Conservation (phyloP, 1,140 invertebrate species). For the Myzus persicae region DNA sequence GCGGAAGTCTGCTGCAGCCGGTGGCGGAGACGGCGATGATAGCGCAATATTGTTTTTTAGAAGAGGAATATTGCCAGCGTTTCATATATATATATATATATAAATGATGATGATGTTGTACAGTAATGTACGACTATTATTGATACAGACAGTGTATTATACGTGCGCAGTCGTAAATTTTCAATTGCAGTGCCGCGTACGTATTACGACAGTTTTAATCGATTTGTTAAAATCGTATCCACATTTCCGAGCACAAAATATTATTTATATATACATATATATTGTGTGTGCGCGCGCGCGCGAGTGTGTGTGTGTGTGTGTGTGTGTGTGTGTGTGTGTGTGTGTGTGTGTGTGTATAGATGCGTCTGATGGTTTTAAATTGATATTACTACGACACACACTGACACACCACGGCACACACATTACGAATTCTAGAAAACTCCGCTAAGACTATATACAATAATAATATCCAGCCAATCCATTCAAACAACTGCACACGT, state of each 20-base stretch:
- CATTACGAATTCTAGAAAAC: background rate
- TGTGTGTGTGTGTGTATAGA: background rate
- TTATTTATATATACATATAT: conserved; percentile 5
- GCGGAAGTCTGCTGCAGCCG: background rate
- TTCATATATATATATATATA: too few species aligned
- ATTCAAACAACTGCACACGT: background rate
- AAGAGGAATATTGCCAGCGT: background rate
- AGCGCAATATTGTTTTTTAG: background rate
- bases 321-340: background rate
- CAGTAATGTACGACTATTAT: background rate
- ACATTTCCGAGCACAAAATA: background rate
- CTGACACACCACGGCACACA: background rate
- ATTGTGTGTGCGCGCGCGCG: too few species aligned
- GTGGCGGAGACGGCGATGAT: background rate
- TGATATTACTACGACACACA: conserved; percentile 9
- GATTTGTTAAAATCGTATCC: conserved; percentile 10
- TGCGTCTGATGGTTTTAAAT: background rate
- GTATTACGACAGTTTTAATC: background rate
- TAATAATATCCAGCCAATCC: background rate
- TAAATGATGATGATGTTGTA: background rate
- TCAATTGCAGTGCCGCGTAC: background rate
- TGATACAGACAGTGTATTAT: background rate
- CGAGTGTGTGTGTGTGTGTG: too few species aligned
- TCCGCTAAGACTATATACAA: background rate
- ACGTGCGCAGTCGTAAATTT: conserved; percentile 13